Conservation (phyloP, 2,888 invertebrate genomes). For the Litoditis marina region DNA sequence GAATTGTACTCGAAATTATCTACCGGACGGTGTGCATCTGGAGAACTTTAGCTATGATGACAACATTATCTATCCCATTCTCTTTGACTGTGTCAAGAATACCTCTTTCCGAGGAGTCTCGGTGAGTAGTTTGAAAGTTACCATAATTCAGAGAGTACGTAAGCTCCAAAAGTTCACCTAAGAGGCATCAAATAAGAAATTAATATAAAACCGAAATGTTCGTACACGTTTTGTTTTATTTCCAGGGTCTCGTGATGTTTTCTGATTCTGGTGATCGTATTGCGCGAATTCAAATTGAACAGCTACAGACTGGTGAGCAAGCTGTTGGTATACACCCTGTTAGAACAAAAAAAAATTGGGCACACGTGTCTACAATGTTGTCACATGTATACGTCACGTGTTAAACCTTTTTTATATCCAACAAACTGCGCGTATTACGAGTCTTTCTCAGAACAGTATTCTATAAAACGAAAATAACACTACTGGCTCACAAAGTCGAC, state of each 20-base stretch:
- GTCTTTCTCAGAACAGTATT: too few species aligned
- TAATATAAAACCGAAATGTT: too few species aligned
- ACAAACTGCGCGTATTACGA: too few species aligned
- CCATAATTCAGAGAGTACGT: too few species aligned
- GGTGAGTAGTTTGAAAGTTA: slow-evolving; percentile 69
- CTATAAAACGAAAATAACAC: too few species aligned
- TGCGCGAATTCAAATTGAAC: slow-evolving; percentile 95
- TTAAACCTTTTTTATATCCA: too few species aligned
- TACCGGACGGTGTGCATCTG: slow-evolving; percentile 78
- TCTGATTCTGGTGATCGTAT: slow-evolving; percentile 93
- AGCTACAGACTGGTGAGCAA: slow-evolving; percentile 71
- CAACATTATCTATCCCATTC: slow-evolving; percentile 87
- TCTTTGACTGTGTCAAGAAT: slow-evolving; percentile 96
- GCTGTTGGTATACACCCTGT: background rate
- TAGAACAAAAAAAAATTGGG: background rate
- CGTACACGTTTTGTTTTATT: slow-evolving; percentile 2
- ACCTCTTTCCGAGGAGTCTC: slow-evolving; percentile 96
- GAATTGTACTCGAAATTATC: slow-evolving; percentile 88
- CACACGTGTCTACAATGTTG: too few species aligned
- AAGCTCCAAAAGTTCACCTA: too few species aligned
- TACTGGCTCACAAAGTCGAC: too few species aligned
- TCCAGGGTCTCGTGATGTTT: slow-evolving; percentile 91
- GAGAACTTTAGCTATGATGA: slow-evolving; percentile 95
- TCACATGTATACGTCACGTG: too few species aligned
- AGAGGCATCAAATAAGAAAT: too few species aligned